phyloP scores from a whole-genome alignment of 2,888 invertebrate species.

The Melanargia galathea region DNA sequence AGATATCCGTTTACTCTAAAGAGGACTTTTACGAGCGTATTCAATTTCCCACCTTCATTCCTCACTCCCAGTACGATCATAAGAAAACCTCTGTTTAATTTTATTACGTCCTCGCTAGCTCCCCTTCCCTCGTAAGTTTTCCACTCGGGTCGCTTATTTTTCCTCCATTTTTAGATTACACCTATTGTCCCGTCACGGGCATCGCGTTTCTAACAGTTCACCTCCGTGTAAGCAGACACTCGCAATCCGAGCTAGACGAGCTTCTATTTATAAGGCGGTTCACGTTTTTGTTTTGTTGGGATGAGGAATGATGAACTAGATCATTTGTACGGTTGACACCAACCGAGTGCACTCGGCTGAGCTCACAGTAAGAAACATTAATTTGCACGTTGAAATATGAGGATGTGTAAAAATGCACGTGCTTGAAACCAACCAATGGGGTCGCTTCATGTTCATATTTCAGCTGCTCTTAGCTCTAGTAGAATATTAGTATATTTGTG shows the following conservation, averaged over 20 bases:
- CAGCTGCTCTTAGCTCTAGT: no score
- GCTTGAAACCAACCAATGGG: no score
- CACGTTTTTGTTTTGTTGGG: constrained; percentile 61
- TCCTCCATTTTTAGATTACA: constrained; percentile 69
- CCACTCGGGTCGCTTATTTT: constrained; percentile 54
- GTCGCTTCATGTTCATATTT: no score
- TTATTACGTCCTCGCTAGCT: constrained; percentile 30
- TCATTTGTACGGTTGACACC: constrained; percentile 43
- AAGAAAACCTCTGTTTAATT: constrained; percentile 34
- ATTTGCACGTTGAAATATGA: background rate
- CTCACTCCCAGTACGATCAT: constrained; percentile 13
- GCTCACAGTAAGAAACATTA: background rate
- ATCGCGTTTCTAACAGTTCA: constrained; percentile 72
- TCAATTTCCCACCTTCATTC: constrained; percentile 4
- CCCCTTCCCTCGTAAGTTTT: constrained; percentile 47
- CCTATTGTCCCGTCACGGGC: constrained; percentile 72
- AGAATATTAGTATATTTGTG: no score
- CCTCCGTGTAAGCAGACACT: constrained; percentile 60
- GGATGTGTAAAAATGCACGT: no score
- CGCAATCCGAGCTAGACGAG: constrained; percentile 64
- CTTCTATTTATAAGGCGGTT: constrained; percentile 66
- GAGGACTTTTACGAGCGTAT: constrained; percentile 12
- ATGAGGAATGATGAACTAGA: constrained; percentile 56
- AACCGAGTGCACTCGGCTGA: background rate
- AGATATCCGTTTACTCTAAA: background rate